Evolutionary conservation across 2,888 invertebrate species (phyloP), one percentile per base, ranked within the genome.

Genomic region (Halictus quadricinctus): DNA sequence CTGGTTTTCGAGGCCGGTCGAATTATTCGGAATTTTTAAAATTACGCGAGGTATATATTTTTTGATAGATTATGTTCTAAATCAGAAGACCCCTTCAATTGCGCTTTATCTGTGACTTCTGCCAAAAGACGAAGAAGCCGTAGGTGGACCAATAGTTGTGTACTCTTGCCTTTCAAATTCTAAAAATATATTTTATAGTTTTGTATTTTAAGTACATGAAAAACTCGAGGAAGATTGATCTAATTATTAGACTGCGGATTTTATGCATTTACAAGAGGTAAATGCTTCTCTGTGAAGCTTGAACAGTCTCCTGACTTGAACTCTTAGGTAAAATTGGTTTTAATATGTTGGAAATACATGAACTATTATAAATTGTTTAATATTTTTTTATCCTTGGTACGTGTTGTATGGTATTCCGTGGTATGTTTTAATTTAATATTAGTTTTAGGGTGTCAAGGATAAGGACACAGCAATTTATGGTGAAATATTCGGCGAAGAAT

Each of bases 321-420:
- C 41, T 76, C n/a, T n/a, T 50, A 41, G 5, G 13, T 66, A 29
- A 25, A 64, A 29, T 79, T 46, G 64, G 43, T 72, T 81, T 29
- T 43, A 29, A 4, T 50, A 50, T 72, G 48, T 72, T 50, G 64
- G 3, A 78, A 81, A 72, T 81, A 81, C 21, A 81, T 3, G 29
- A 70, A 43, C 36, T 78, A 21, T 48, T 70, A 36, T n/a, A 25
- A 64, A 48, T 50, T 79, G 43, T 64, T 21, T 29, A 21, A 46
- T 18, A 3, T n/a, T 36, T 21, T 13, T 8, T 21, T 64, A 36
- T 64, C 46, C 29, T 7, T 25, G 25, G 2, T 29, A 13, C 13
- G 13, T 25, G 13, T n/a, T 18, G 7, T 7, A 5, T 46, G 12
- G 58, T 58, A 12, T n/a, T n/a, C 21, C 4, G 21, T 54, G 10